Conservation (phyloP, 2,113 vertebrate species). For the Gyps fulvus region DNA sequence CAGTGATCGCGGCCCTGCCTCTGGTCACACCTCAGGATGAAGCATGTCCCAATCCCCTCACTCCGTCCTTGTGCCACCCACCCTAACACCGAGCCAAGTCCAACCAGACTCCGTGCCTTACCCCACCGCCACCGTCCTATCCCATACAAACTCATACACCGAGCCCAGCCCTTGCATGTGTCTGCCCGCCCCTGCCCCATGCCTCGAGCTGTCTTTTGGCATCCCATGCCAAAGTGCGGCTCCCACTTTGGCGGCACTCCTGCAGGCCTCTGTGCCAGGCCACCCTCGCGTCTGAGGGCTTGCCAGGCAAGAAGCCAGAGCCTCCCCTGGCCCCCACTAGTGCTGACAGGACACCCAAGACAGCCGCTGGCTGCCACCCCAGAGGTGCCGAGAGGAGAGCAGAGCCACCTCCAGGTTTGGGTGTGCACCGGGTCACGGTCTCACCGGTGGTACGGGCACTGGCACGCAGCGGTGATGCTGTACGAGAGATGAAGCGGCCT, state of each 20-base stretch:
- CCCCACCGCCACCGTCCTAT: not conserved
- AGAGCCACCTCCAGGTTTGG: not conserved
- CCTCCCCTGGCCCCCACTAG: fast-evolving
- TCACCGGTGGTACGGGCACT: fast-evolving
- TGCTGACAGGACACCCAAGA: not conserved
- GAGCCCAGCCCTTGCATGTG: fast-evolving
- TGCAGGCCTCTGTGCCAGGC: not conserved
- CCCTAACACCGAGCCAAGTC: not conserved
- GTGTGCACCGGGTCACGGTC: fast-evolving
- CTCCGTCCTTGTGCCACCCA: not conserved
- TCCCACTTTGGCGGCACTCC: fast-evolving
- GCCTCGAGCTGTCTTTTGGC: not conserved
- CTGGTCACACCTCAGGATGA: not conserved
- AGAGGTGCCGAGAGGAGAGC: not conserved
- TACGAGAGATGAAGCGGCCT: not conserved
- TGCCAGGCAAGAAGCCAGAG: not conserved
- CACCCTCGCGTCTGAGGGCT: not conserved
- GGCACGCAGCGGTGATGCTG: not conserved
- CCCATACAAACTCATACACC: fast-evolving
- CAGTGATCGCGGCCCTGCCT: not conserved
- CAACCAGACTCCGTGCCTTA: not conserved
- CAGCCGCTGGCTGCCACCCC: not conserved
- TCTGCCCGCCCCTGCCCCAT: not conserved
- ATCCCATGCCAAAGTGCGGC: fast-evolving
- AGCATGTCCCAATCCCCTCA: fast-evolving